Percentiles rank a stretch among this genome's conserved stretches.
Conservation (phyloP, 2,797 vertebrate species). For the Luscinia luscinia region DNA sequence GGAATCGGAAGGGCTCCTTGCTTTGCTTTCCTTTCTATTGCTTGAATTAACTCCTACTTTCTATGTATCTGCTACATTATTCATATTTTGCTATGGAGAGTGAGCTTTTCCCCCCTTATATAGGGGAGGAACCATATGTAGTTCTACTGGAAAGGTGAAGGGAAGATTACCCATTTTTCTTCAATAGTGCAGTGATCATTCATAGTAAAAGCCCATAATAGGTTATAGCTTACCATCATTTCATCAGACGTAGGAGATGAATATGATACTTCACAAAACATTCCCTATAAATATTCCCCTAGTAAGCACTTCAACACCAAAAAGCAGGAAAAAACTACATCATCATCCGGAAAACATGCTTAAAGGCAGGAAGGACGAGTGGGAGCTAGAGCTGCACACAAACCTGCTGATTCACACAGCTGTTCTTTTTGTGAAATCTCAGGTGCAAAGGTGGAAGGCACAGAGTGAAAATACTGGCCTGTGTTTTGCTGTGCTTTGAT, state of each 20-base stretch:
- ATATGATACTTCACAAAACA: not conserved
- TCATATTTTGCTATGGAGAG: not conserved
- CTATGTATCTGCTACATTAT: not conserved
- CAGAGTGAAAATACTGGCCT: not conserved
- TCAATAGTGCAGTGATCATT: not conserved
- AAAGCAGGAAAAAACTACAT: slow-evolving; percentile 14
- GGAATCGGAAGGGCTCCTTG: not conserved
- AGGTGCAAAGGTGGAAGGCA: not conserved
- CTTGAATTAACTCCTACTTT: not conserved
- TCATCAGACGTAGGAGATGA: not conserved
- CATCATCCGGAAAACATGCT: not conserved
- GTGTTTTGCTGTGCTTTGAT: not conserved
- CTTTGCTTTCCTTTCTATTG: not conserved
- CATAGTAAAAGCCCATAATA: not conserved
- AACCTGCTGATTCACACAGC: not conserved
- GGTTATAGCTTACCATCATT: not conserved
- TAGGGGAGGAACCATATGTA: not conserved
- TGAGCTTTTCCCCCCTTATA: not conserved
- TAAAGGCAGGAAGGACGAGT: slow-evolving; percentile 30
- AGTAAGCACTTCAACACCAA: not conserved
- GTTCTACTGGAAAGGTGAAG: not conserved
- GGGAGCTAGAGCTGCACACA: not conserved
- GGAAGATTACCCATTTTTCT: not conserved
- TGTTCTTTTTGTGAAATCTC: not conserved
- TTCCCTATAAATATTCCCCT: not conserved